Evolutionary conservation across 1,140 invertebrate genomes (phyloP), one percentile per base, ranked within the genome.

Genomic region (Brachionus rotundiformis): DNA sequence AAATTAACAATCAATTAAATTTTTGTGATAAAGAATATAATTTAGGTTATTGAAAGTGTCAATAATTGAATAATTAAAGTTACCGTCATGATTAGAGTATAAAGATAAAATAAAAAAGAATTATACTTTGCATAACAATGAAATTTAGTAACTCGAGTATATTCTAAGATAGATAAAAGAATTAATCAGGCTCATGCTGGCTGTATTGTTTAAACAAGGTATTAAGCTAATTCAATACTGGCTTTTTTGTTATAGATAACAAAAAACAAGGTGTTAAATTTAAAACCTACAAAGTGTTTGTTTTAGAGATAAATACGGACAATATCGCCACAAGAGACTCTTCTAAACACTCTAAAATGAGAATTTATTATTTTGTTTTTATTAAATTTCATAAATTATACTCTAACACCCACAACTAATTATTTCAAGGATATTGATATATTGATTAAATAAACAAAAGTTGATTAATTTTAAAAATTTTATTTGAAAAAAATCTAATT

Each of bases 221-320:
- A 54, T 54, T 54, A 54, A 19, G 6, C n/a, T n/a, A n/a, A n/a
- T 54, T 25, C 16, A 49, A n/a, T 23, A 16, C 16, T 49, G n/a
- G 0, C 16, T 49, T n/a, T 49, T 49, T 54, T 54, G 47, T 54
- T 54, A 19, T 54, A 54, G 47, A 54, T 54, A 54, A 49, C 47
- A 49, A 19, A 19, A 54, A 54, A 54, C n/a, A 54, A 54, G 47
- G 47, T 54, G 47, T 54, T 54, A 54, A 54, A 54, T 54, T 54
- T 54, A 19, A 54, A 54, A 54, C 47, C 47, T 54, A 8, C 19
- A 54, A 19, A 25, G 47, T 54, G 47, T 54, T 54, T 54, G 47
- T 54, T 54, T 54, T 54, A 54, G 19, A 54, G 47, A 54, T 54
- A 54, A 23, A 54, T 19, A 54, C 47, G 19, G 16, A 54, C 47